phyloP scores from a whole-genome alignment of 2,113 vertebrate genomes.

The Zapus hudsonius region DNA sequence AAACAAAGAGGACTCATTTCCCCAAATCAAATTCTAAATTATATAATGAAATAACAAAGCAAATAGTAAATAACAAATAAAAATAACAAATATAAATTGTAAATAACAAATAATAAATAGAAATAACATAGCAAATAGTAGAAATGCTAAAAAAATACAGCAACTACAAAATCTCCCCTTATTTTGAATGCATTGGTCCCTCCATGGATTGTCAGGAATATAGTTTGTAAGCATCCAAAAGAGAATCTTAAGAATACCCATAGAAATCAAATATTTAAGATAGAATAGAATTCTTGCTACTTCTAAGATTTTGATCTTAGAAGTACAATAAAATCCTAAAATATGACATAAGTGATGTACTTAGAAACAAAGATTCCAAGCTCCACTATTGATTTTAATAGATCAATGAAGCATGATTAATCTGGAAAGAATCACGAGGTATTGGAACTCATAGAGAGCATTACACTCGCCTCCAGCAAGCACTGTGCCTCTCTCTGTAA shows the following conservation, averaged over 20 bases:
- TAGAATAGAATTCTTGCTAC: not conserved
- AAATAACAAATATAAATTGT: no score
- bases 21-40: not conserved
- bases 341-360: not conserved
- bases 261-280: constrained; percentile 16
- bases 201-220: not conserved
- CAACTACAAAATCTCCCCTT: not conserved
- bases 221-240: not conserved
- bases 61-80: no score
- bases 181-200: not conserved
- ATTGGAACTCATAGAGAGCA: not conserved
- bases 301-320: no score
- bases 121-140: not conserved
- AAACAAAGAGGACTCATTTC: not conserved
- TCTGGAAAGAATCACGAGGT: not conserved
- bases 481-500: not conserved
- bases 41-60: not conserved
- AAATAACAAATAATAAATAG: no score
- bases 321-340: not conserved
- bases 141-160: not conserved
- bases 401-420: not conserved
- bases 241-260: not conserved
- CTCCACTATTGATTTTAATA: not conserved
- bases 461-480: not conserved
- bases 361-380: not conserved